Percentiles rank a stretch among this genome's conserved stretches.
These are phyloP conservation scores for Holacanthella duospinosa DNA, from an alignment of 2,888 invertebrate genomes.

Conservation along the genomic window DNA sequence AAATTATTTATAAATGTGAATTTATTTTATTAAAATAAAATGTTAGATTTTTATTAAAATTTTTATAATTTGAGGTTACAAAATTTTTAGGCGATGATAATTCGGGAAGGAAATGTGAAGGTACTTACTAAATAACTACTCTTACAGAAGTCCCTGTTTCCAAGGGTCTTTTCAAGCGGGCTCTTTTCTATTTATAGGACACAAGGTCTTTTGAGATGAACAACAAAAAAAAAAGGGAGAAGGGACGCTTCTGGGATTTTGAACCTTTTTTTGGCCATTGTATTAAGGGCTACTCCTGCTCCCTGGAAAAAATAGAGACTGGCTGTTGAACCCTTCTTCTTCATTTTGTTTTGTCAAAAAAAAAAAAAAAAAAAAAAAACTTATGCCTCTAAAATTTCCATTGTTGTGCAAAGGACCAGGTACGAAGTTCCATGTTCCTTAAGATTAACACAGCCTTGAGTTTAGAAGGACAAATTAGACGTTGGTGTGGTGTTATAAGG, in stretches of 20 bases:
- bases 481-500: neutral
- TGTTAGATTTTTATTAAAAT: too few relatives aligned
- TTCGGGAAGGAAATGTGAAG: too few relatives aligned
- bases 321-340: neutral
- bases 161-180: neutral
- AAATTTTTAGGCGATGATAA: too few relatives aligned
- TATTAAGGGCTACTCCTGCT: neutral
- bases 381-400: constrained; percentile 1
- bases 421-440: neutral
- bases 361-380: too few relatives aligned
- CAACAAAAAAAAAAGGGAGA: neutral
- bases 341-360: neutral
- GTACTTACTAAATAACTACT: too few relatives aligned
- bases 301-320: neutral
- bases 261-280: neutral
- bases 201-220: neutral
- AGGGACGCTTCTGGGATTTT: neutral
- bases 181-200: neutral
- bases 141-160: too few relatives aligned
- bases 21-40: too few relatives aligned
- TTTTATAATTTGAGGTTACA: too few relatives aligned
- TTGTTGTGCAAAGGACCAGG: constrained; percentile 1
- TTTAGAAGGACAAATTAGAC: constrained; percentile 3
- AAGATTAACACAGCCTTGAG: neutral
- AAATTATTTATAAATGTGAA: too few relatives aligned